A percentile compares a stretch with the other conserved stretches of the same genome.
phyloP scores from a whole-genome alignment of 2,888 invertebrate species.

The Graphium colonna region DNA sequence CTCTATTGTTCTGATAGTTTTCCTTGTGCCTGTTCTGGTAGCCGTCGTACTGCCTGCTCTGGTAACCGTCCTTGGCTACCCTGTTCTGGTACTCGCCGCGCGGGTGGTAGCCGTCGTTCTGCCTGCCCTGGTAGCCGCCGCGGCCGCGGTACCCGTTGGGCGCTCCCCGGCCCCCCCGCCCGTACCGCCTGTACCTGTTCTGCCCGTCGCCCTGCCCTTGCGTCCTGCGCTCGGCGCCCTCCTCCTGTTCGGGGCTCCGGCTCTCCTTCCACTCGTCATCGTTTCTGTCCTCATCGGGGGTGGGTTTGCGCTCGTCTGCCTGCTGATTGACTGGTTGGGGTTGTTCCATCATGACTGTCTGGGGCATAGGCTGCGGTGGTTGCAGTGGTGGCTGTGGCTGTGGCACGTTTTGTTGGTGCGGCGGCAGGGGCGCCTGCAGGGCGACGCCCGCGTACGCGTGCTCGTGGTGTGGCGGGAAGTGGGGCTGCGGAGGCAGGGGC shows the following conservation, averaged over 20 bases:
- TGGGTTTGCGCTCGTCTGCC: slow-evolving; percentile 36
- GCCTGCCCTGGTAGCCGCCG: slow-evolving; percentile 54
- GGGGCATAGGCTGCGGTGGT: slow-evolving; percentile 32
- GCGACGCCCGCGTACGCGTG: slow-evolving; percentile 69
- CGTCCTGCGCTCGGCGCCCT: slow-evolving; percentile 51
- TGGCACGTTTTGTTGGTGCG: slow-evolving; percentile 38
- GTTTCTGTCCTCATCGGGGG: slow-evolving; percentile 45
- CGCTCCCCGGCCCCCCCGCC: slow-evolving; percentile 56
- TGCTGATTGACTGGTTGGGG: slow-evolving; percentile 28
- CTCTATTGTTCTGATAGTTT: slow-evolving; percentile 47
- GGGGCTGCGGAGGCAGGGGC: slow-evolving; percentile 77
- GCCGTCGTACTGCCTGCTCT: slow-evolving; percentile 55
- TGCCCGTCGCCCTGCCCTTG: slow-evolving; percentile 70
- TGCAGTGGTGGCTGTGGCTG: slow-evolving; percentile 35
- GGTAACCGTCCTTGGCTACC: slow-evolving; percentile 57
- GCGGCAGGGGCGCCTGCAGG: slow-evolving; percentile 44
- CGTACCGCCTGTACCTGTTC: slow-evolving; percentile 57
- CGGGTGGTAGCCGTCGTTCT: slow-evolving; percentile 55
- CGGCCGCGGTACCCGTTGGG: slow-evolving; percentile 69
- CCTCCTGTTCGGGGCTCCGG: slow-evolving; percentile 60
- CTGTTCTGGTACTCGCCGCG: slow-evolving; percentile 56
- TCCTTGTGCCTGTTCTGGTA: slow-evolving; percentile 62
- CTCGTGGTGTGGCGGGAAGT: slow-evolving; percentile 75
- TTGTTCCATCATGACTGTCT: slow-evolving; percentile 33
- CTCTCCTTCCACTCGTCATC: slow-evolving; percentile 57